Conservation (phyloP, 2,113 vertebrate genomes). For the Cichladusa arquata region DNA sequence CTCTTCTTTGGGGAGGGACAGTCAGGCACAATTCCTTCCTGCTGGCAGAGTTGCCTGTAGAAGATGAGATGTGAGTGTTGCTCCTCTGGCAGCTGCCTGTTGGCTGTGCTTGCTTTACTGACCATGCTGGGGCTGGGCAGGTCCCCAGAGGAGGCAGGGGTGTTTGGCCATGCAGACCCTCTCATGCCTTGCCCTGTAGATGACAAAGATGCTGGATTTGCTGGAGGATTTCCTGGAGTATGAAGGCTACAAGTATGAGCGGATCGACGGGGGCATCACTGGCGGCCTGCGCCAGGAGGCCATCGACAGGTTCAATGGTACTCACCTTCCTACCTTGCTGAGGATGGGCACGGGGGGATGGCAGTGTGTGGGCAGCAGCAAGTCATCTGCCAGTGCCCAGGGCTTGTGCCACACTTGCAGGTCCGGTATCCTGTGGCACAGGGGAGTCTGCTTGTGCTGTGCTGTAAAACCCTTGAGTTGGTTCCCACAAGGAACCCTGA, state of each 20-base stretch:
- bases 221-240: constrained; percentile 96
- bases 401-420: rapidly evolving
- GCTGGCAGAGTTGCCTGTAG: neutral
- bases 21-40: neutral
- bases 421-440: rapidly evolving
- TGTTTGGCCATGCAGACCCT: rapidly evolving
- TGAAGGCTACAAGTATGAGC: constrained; percentile 95
- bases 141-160: neutral
- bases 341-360: rapidly evolving
- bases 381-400: neutral
- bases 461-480: rapidly evolving
- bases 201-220: constrained; percentile 99
- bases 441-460: rapidly evolving
- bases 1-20: rapidly evolving
- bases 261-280: constrained; percentile 93
- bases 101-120: neutral
- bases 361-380: neutral
- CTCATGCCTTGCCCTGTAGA: constrained; percentile 69
- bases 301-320: constrained; percentile 97
- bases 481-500: neutral
- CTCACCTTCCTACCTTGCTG: rapidly evolving
- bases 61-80: rapidly evolving
- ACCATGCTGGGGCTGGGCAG: rapidly evolving
- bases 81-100: neutral
- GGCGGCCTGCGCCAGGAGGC: constrained; percentile 94